Evolutionary conservation across 2,797 vertebrate species (phyloP), one percentile per base, ranked within the genome.

Genomic region (Muraenolepis orangiensis): DNA sequence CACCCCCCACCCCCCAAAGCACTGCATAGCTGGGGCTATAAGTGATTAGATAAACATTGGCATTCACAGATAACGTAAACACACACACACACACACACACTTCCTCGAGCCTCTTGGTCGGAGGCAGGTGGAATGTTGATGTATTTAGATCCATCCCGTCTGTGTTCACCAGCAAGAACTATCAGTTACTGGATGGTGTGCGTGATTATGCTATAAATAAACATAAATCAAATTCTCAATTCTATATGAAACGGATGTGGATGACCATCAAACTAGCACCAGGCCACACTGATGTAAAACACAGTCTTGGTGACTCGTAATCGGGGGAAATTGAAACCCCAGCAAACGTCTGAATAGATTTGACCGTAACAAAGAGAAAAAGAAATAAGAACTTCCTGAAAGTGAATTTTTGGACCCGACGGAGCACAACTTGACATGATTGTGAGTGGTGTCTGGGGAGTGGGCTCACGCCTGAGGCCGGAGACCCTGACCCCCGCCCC

Each of bases 11-110:
- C 82, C 83, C 70, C 86, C 89, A 89, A 93, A 91, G 85, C 78
- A 70, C 90, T 84, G 86, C 84, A 85, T 80, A 84, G 84, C 82
- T 91, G 87, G n/a, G n/a, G 91, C 89, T 86, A 88, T 87, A 26
- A 68, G 66, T 93, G 94, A 96, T 96, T 95, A 96, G 93, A 95
- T 94, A 94, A 89, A 87, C 90, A 81, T 34, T 81, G 82, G 76
- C 89, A 75, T 82, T 79, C 79, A 75, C 81, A 85, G 87, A 91
- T 91, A 90, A 86, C 81, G 72, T 82, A 86, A 85, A 88, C 81
- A 87, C 77, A 75, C 74, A 66, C 34, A 73, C 71, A 73, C 74
- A 78, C 84, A 76, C 78, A 82, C 76, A 64, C 72, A 16, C n/a
- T n/a, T 66, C 78, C 81, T 80, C 75, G 61, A 76, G 51, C 69